Percentiles rank a stretch among this genome's conserved stretches.
Conservation (phyloP, 2,113 vertebrate genomes). For the Psettodes erumei region DNA sequence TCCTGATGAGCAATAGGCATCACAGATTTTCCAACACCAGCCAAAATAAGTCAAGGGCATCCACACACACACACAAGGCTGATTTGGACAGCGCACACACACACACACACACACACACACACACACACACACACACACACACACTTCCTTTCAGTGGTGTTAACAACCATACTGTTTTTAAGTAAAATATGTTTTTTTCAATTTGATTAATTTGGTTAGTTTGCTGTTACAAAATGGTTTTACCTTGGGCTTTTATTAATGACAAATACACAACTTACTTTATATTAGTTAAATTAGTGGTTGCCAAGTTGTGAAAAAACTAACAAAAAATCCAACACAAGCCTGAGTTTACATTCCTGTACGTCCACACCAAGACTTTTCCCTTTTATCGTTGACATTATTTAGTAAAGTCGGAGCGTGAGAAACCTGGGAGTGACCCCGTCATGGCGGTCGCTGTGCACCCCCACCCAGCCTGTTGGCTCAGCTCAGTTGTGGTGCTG, state of each 20-base stretch:
- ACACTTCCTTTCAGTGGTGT: background rate
- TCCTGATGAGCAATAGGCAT: constrained; percentile 73
- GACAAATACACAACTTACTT: too few species aligned
- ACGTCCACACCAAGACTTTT: background rate
- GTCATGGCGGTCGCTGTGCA: too few species aligned
- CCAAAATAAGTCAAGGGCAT: constrained; percentile 61
- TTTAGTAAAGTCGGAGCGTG: background rate
- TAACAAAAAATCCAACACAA: too few species aligned
- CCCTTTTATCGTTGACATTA: background rate
- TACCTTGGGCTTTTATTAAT: too few species aligned
- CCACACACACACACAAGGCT: constrained; percentile 12
- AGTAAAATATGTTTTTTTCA: too few species aligned
- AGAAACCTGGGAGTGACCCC: background rate
- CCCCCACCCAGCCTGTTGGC: too few species aligned
- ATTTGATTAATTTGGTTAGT: too few species aligned
- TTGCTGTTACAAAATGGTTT: too few species aligned
- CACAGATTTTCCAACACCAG: constrained; percentile 55
- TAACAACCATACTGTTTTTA: background rate
- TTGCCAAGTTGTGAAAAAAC: too few species aligned
- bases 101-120: constrained; percentile 12
- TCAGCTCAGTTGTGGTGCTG: too few species aligned
- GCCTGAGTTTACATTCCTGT: background rate
- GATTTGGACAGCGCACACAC: constrained; percentile 1
- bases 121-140: constrained; percentile 9
- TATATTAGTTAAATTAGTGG: too few species aligned